These are phyloP conservation scores for Leuciscus idus DNA, from an alignment of 2,113 vertebrate genomes.

Conservation along the genomic window DNA sequence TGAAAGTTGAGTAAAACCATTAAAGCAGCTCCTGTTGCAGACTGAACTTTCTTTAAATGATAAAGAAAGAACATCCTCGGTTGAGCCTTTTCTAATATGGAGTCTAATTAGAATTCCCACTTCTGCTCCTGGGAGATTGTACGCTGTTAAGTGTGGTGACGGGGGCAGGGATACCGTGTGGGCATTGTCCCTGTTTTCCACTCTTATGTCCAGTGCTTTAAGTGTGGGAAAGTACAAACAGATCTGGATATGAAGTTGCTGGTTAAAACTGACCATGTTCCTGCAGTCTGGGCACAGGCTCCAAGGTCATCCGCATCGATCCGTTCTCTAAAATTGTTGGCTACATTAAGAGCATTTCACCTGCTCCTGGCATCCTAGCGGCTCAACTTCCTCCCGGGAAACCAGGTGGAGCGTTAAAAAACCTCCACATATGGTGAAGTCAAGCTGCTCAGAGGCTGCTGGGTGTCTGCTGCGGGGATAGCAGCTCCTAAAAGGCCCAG, in stretches of 20 bases:
- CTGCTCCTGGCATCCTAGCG: constrained; percentile 97
- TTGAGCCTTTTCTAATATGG: neutral
- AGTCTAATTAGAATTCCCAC: neutral
- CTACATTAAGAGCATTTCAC: constrained; percentile 99
- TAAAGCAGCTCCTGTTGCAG: neutral
- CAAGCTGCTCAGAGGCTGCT: constrained; percentile 97
- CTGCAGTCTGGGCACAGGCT: constrained; percentile 80
- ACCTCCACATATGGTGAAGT: constrained; percentile 99
- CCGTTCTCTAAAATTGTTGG: constrained; percentile 95
- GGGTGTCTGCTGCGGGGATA: constrained; percentile 98
- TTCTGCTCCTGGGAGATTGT: neutral
- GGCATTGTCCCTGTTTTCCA: neutral
- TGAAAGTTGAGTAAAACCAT: neutral
- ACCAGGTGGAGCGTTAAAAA: constrained; percentile 89
- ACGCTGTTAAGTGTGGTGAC: neutral
- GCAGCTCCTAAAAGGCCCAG: constrained; percentile 99
- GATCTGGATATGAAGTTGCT: constrained; percentile 72
- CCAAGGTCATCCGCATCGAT: constrained; percentile 95
- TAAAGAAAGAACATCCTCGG: no score
- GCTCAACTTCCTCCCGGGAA: constrained; percentile 88
- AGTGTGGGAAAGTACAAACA: constrained; percentile 36
- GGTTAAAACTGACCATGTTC: constrained; percentile 75
- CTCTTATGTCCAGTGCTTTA: constrained; percentile 2
- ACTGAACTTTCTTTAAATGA: no score
- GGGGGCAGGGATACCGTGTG: neutral